Percentiles rank a stretch among this genome's conserved stretches.
phyloP scores from a whole-genome alignment of 2,888 invertebrate species.

The Brassicogethes aeneus region DNA sequence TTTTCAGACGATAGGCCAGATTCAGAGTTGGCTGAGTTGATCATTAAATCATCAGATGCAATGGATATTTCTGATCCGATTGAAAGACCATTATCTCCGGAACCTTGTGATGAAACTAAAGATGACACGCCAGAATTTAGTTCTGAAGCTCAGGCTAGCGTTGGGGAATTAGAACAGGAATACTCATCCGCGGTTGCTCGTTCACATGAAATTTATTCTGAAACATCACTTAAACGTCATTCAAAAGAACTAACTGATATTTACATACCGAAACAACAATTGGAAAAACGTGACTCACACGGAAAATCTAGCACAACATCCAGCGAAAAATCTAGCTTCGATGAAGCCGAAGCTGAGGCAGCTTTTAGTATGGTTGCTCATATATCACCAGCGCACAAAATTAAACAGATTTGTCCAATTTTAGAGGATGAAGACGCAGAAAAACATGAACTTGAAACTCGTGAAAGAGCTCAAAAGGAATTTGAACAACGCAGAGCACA shows the following conservation, averaged over 20 bases:
- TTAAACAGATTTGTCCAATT: conserved; percentile 42
- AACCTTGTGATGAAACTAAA: conserved; percentile 39
- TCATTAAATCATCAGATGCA: conserved; percentile 35
- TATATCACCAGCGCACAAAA: conserved; percentile 40
- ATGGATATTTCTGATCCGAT: conserved; percentile 40
- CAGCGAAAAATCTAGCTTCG: conserved; percentile 41
- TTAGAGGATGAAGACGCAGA: conserved; percentile 44
- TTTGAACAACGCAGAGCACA: conserved; percentile 41
- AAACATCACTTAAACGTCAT: conserved; percentile 35
- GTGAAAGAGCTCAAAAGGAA: conserved; percentile 35
- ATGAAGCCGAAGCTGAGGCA: conserved; percentile 45
- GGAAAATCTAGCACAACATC: conserved; percentile 36
- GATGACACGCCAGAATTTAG: conserved; percentile 37
- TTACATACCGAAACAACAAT: conserved; percentile 32
- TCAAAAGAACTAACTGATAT: conserved; percentile 28
- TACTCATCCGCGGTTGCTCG: conserved; percentile 34
- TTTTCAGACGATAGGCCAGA: conserved; percentile 37
- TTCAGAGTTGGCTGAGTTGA: conserved; percentile 37
- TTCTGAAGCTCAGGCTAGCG: conserved; percentile 34
- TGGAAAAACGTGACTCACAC: conserved; percentile 35
- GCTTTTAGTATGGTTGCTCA: conserved; percentile 44
- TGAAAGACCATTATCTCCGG: conserved; percentile 46
- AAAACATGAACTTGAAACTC: conserved; percentile 44
- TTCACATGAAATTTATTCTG: conserved; percentile 14
- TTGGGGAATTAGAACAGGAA: conserved; percentile 39